Base-by-base conservation (phyloP, 2,797 vertebrate genomes). In the Oophaga sylvatica region DNA sequence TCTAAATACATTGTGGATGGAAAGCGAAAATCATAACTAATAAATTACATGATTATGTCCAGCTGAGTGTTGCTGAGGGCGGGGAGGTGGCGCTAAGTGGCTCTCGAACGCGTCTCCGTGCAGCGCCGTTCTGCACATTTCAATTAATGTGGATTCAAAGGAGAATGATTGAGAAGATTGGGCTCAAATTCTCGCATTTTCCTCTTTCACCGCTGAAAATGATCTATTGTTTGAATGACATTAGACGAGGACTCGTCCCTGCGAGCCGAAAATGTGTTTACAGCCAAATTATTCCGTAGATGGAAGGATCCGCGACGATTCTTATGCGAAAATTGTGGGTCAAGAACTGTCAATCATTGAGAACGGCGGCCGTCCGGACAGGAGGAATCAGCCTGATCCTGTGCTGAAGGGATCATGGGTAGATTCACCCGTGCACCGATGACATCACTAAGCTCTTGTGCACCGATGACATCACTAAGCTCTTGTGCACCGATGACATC, bases 191-290 rank as follows among this genome's bases (percentile, higher is more conserved):
- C 31, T 45, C 19, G 17, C 22, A 60, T 62, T 84, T 48, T 77
- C 29, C 71, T 76, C 41, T n/a, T 13, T n/a, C 20, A 6, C 68
- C 29, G 35, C 20, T 12, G n/a, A 41, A 62, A 77, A 84, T 76
- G 2, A 76, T 88, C 65, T 60, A 59, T 20, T 85, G 31, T 19
- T 70, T 87, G 16, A 1, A 59, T 41, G 0, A 1, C 35, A 3
- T 29, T 62, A 8, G 19, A 41, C 57, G 4, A 76, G 35, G 60
- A 19, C 81, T 68, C 59, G 53, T 75, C 31, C 68, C 9, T 20
- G 86, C 93, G 92, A 91, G 92, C 92, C 92, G 87, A 90, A 91
- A 93, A 93, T 91, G 91, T 90, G 91, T 94, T 95, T 95, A 92
- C 90, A 78, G 71, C 90, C 93, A 26, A 59, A 84, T 84, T 20